A percentile compares a stretch with the other conserved stretches of the same genome.
Evolutionary conservation across 2,888 invertebrate genomes (phyloP).

Genomic region (Luffia ferchaultella): DNA sequence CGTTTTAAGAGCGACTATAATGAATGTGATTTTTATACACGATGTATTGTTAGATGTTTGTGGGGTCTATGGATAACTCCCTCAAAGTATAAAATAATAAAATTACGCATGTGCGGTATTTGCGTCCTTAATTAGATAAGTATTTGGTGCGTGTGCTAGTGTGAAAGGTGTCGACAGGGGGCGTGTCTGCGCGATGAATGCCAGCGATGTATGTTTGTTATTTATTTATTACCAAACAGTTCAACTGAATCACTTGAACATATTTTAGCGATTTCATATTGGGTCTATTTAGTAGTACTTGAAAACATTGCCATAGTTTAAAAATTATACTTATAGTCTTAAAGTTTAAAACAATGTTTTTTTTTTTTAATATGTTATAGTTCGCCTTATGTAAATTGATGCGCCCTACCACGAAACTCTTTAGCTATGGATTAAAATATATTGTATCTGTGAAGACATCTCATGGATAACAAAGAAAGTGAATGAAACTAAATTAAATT

Average conservation of each 20-base stretch:
- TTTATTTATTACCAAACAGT: not conserved
- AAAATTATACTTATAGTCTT: not conserved
- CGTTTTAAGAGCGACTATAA: conserved; percentile 15
- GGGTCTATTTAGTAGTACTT: not conserved
- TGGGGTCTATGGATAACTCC: conserved; percentile 9
- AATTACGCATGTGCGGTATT: conserved; percentile 20
- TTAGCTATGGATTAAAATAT: no score
- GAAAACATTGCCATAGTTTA: not conserved
- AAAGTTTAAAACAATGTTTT: not conserved
- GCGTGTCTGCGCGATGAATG: conserved; percentile 64
- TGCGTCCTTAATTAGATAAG: conserved; percentile 19
- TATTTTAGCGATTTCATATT: not conserved
- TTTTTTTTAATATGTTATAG: no score
- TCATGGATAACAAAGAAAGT: no score
- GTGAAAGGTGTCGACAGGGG: conserved; percentile 63
- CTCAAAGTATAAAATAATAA: conserved; percentile 17
- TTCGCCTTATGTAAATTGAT: no score
- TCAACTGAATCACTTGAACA: no score
- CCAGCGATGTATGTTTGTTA: conserved; percentile 32
- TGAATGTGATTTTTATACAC: conserved; percentile 16
- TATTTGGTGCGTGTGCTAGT: conserved; percentile 56
- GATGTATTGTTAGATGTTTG: conserved; percentile 17
- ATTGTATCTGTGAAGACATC: no score
- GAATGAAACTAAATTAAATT: no score
- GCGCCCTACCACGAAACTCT: no score